These are phyloP conservation scores for Synergus laeviventris DNA, from an alignment of 2,888 invertebrate species.

Conservation along the genomic window DNA sequence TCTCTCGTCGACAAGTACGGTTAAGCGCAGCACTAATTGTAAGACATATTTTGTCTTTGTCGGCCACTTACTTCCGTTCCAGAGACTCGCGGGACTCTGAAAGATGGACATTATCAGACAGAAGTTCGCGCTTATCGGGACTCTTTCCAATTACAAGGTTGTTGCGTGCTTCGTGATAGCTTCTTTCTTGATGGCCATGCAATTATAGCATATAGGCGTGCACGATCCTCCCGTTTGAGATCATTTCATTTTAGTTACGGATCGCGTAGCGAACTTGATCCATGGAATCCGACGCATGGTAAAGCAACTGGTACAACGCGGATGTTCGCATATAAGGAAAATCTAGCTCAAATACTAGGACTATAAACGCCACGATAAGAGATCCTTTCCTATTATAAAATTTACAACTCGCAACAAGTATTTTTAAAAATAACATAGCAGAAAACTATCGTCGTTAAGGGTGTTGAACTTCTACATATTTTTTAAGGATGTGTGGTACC, in stretches of 20 bases:
- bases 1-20: conserved; percentile 31
- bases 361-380: conserved; percentile 32
- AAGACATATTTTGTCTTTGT: conserved; percentile 31
- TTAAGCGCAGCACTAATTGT: conserved; percentile 36
- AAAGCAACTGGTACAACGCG: conserved; percentile 32
- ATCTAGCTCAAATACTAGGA: conserved; percentile 31
- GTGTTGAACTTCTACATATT: too few species aligned
- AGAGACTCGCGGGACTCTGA: neutral
- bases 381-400: conserved; percentile 13
- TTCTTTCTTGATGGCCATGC: conserved; percentile 24
- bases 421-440: neutral
- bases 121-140: conserved; percentile 27
- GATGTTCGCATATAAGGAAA: conserved; percentile 32
- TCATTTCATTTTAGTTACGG: conserved; percentile 38
- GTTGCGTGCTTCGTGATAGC: conserved; percentile 5
- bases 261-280: conserved; percentile 35
- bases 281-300: conserved; percentile 31
- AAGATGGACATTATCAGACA: conserved; percentile 32
- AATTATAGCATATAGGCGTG: conserved; percentile 10
- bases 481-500: too few species aligned
- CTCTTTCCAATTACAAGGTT: conserved; percentile 26
- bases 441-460: neutral
- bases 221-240: conserved; percentile 26
- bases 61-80: conserved; percentile 29
- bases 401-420: neutral